Base-by-base conservation (phyloP, 2,888 invertebrate genomes). In the Chalcis sispes region DNA sequence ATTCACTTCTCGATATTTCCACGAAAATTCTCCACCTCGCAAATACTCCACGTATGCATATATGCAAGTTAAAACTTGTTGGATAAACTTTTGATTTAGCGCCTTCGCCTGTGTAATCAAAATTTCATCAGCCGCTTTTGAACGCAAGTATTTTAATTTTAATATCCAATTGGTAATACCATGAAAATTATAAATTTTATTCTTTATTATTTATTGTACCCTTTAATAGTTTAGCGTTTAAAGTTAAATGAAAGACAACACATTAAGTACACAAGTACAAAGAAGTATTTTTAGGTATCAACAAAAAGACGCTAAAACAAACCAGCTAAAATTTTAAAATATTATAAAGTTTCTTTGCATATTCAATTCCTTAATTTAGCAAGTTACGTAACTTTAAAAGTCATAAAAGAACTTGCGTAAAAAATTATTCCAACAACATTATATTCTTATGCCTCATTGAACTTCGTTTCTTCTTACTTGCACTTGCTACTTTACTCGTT, bases 401-500 rank as follows among this genome's bases (percentile, higher is more conserved):
- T 50, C 48, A 18, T 50, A 50, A 50, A 50, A 18, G 48, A 50
- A 50, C 48, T 50, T n/a, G 27, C n/a, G n/a, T 56, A 56, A 56
- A 56, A 50, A 29, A 56, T 56, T 52, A 52, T 52, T 20, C 23
- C 13, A n/a, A 29, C 25, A 10, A 25, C 25, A 23, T 25, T 25
- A 18, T 4, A 13, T 8, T 23, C 13, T 25, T 18, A 54, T 52
- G 8, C 20, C 59, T 8, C 36, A 0, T 59, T 36, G 13, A 59
- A 20, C 36, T 36, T 18, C 2, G 81, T 83, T 83, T 83, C 83
- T 81, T 75, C 36, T 32, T 18, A 32, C 18, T 32, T 10, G 3
- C 13, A n/a, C 58, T 29, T 32, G 7, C 8, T 32, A 29, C 32
- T 18, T n/a, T 10, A 23, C 32, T 58, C 2, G 15, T 32, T 58